Evolutionary conservation across 2,113 vertebrate genomes (phyloP), one percentile per base, ranked within the genome.

Genomic region (Pyxicephalus adspersus): DNA sequence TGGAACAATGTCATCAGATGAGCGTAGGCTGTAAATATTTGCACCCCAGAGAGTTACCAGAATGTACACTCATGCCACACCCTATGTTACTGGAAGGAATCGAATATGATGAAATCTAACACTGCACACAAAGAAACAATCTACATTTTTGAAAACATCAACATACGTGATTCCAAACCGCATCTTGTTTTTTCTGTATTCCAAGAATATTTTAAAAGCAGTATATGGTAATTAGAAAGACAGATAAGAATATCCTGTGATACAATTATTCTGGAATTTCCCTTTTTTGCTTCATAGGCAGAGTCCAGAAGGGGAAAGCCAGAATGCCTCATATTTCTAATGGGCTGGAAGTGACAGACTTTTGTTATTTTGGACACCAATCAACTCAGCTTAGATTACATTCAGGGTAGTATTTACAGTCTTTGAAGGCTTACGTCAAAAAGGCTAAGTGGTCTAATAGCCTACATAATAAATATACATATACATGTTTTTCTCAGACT

Each of bases 351-450:
- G 51, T 82, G 80, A 74, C 71, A 66, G 71, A 29, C 65, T 75
- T 82, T 74, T 66, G 61, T 75, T 81, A 73, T 81, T 65, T 26
- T 81, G 79, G 58, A 74, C 79, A 72, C 67, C 55, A 60, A 72
- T 80, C 57, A 72, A 23, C 79, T 73, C 15, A 28, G 79, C 34
- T 73, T 81, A 25, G 60, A 81, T 81, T 73, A 65, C 79, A 81
- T 34, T 23, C 68, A 45, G 28, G 66, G 28, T 73, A 65, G 74
- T 72, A 80, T 80, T 80, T 72, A 72, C 67, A 72, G 11, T 57
- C 70, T 65, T 73, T 81, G 50, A 74, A 75, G 70, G 52, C 31
- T 64, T 55, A 66, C 66, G 71, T 75, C 52, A 50, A 58, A 54
- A 75, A 28, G 52, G 28, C 60, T 50, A 23, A 74, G 60, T 72